phyloP scores from a whole-genome alignment of 2,113 vertebrate species.

The Epinephelus cyanopodus region DNA sequence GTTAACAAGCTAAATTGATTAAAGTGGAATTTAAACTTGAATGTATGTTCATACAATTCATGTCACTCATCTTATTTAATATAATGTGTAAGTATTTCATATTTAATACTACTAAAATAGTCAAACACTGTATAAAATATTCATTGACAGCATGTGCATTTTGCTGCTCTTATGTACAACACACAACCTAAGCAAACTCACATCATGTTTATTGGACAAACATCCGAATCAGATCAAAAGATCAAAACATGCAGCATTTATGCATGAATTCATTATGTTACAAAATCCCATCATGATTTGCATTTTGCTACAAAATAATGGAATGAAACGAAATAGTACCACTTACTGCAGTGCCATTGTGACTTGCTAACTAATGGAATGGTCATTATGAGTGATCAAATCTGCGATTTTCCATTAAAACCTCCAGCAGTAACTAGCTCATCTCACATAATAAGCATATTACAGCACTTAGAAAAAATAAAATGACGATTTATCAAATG shows the following conservation, averaged over 20 bases:
- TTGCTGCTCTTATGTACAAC: constrained; percentile 16
- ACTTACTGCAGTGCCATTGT: constrained; percentile 27
- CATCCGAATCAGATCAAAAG: constrained; percentile 54
- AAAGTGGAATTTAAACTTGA: constrained; percentile 8
- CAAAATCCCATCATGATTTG: constrained; percentile 41
- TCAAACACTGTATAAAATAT: constrained; percentile 28
- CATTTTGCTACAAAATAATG: constrained; percentile 59
- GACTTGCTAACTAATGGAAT: constrained; percentile 29
- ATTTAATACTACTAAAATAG: constrained; percentile 10
- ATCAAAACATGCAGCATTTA: constrained; percentile 51
- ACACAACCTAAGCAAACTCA: constrained; percentile 22
- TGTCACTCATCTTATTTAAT: background rate
- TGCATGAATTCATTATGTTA: constrained; percentile 39
- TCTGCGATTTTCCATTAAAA: constrained; percentile 36
- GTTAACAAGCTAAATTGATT: constrained; percentile 26
- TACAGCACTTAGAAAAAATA: constrained; percentile 7
- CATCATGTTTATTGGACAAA: constrained; percentile 47
- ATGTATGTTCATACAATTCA: background rate
- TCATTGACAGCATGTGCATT: constrained; percentile 20
- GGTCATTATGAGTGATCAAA: constrained; percentile 45
- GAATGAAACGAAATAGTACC: constrained; percentile 42
- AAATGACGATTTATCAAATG: constrained; percentile 9
- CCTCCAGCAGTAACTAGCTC: constrained; percentile 10
- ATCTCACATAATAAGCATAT: background rate
- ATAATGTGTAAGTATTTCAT: background rate